Evolutionary conservation across 92 coral and sea anemone species (phyloP).

Genomic region (Micromussa lordhowensis): DNA sequence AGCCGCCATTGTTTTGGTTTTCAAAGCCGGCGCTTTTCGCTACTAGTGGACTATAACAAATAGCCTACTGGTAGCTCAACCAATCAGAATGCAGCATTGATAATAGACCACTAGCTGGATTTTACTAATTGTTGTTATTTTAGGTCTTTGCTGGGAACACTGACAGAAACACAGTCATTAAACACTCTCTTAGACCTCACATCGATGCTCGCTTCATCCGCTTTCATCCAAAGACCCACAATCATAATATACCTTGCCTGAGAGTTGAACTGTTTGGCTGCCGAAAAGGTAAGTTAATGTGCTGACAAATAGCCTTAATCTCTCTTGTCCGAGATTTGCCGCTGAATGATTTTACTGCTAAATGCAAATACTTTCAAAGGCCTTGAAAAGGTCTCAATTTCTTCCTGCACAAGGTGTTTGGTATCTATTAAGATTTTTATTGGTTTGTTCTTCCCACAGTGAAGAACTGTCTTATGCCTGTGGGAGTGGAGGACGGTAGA

Average conservation of each 20-base stretch:
- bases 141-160: slow-evolving; percentile 54
- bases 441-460: not conserved
- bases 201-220: slow-evolving; percentile 51
- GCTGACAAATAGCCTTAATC: too few species aligned
- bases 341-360: too few species aligned
- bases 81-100: too few species aligned
- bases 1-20: too few species aligned
- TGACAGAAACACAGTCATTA: slow-evolving; percentile 42
- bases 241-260: slow-evolving; percentile 35
- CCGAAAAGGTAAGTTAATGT: slow-evolving; percentile 25
- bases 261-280: slow-evolving; percentile 72
- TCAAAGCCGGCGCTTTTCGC: too few species aligned
- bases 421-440: not conserved
- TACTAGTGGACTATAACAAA: too few species aligned
- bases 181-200: slow-evolving; percentile 34
- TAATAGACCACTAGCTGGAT: too few species aligned
- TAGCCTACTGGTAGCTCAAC: too few species aligned
- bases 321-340: too few species aligned
- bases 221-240: slow-evolving; percentile 13
- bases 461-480: slow-evolving; percentile 8
- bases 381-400: not conserved
- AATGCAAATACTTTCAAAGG: not conserved
- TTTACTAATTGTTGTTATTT: not conserved
- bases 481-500: slow-evolving; percentile 42
- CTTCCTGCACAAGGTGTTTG: not conserved